Conservation (phyloP, 2,888 invertebrate species). For the Apomyelois bistriatella region DNA sequence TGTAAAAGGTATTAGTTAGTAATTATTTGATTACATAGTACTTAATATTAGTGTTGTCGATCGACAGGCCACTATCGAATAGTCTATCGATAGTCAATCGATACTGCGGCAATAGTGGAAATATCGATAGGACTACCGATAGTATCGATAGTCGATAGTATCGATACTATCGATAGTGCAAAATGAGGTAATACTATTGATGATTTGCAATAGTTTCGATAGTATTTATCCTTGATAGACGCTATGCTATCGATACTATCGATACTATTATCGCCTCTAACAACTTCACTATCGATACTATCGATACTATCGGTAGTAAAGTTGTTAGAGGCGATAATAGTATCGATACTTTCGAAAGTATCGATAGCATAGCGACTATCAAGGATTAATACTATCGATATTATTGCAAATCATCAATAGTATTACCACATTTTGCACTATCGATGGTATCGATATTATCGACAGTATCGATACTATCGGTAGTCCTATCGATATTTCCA, state of each 20-base stretch:
- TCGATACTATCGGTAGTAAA: not conserved
- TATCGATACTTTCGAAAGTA: no score
- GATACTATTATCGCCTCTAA: not conserved
- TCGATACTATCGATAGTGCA: no score
- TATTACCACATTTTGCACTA: not conserved
- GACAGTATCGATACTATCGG: not conserved
- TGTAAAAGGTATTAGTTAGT: no score
- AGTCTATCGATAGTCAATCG: no score
- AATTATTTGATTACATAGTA: no score
- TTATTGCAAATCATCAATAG: constrained; percentile 1
- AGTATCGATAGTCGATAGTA: no score
- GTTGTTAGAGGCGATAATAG: not conserved
- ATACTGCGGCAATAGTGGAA: no score
- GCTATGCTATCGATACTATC: not conserved
- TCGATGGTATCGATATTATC: not conserved
- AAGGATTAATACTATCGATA: not conserved
- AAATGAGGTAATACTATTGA: no score
- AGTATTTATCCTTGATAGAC: no score
- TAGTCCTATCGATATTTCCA: not conserved
- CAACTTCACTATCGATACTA: not conserved
- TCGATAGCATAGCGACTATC: not conserved
- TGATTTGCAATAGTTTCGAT: no score
- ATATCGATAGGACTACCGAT: not conserved
- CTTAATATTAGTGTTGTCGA: no score
- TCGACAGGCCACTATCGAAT: no score